Base-by-base conservation (phyloP, 2,797 vertebrate genomes). In the Hyperoplus immaculatus region DNA sequence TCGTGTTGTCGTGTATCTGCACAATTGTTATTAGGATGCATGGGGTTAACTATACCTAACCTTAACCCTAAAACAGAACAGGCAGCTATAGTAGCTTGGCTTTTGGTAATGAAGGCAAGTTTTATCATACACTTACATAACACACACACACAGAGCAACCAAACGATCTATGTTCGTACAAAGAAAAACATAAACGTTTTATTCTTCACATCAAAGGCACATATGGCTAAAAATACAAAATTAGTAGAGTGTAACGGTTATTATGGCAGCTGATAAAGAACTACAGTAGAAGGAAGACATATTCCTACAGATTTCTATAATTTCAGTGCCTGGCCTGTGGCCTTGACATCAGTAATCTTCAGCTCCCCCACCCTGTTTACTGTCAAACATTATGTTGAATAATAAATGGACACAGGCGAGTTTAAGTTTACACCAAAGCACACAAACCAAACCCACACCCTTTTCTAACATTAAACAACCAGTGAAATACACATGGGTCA, bases 181-280 rank as follows among this genome's bases (percentile, higher is more conserved):
- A 5, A 39, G 6, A 39, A 8, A 57, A 39, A 36, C 54, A 55
- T 13, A 36, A 51, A 38, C 36, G 8, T 38, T 14, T 39, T 36
- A 38, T 14, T 3, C 56, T 58, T 15, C 56, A 41, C 16, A 60
- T 21, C 42, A 76, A 41, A 59, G 41, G 47, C 29, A 70, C 59
- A 29, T 3, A 43, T 76, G 60, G 47, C 43, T 82, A 77, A 66
- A 69, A 62, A 71, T 78, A 75, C 59, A 59, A 11, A 16, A 42
- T 4, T 3, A 36, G 7, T 68, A 18, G 43, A 57, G 5, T 15
- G 56, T 51, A 15, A 66, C 21, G 68, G 29, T 69, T 57, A 41
- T 62, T 39, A 39, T 0, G 3, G 21, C 49, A 49, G 47, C 54
- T 53, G 58, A 87, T 38, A 42, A 75, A 55, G 38, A 43, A 10